Conservation (phyloP, 2,797 vertebrate species). For the Enteromius thamalakanensis region DNA sequence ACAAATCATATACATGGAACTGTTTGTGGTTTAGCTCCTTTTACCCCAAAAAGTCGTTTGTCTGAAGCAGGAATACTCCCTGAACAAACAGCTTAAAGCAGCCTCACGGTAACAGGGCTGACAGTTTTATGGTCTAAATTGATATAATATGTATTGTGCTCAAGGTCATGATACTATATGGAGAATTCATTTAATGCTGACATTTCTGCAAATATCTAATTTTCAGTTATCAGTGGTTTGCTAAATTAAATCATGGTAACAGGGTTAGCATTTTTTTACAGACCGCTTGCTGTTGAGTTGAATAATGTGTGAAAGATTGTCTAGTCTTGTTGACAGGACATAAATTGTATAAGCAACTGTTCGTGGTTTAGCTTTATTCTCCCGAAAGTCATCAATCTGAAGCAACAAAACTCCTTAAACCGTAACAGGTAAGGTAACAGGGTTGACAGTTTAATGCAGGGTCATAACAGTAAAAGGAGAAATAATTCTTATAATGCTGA, state of each 20-base stretch:
- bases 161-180: neutral
- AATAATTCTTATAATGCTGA: neutral
- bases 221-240: neutral
- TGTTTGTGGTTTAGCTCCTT: slow-evolving; percentile 25
- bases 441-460: neutral
- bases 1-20: slow-evolving; percentile 4
- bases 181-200: neutral
- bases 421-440: neutral
- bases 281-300: neutral
- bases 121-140: slow-evolving; percentile 13
- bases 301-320: neutral
- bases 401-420: neutral
- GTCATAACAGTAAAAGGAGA: neutral
- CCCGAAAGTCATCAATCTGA: neutral
- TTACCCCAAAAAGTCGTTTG: neutral
- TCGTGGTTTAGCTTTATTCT: neutral
- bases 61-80: slow-evolving; percentile 14
- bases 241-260: neutral
- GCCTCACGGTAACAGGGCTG: slow-evolving; percentile 5
- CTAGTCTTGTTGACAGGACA: neutral
- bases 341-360: neutral
- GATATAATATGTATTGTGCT: neutral
- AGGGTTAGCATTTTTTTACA: neutral
- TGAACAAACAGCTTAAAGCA: slow-evolving; percentile 24
- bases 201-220: neutral